Evolutionary conservation across 2,113 vertebrate species (phyloP), one percentile per base, ranked within the genome.

Genomic region (Pleuronectes platessa): DNA sequence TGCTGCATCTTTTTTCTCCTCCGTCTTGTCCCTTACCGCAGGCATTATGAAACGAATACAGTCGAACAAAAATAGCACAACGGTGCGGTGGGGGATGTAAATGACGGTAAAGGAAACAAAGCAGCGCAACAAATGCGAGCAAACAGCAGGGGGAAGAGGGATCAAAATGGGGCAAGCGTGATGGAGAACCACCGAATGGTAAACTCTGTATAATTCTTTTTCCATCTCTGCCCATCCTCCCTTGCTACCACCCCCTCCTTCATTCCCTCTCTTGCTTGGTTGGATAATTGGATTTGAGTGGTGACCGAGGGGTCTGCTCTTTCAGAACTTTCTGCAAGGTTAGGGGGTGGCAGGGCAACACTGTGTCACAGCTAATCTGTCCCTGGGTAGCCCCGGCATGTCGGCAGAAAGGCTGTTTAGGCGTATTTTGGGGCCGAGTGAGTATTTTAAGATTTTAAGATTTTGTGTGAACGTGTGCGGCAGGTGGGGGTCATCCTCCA

Each of bases 221-320:
- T 68, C 49, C 21, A 51, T 69, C 65, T 67, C 56, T 49, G 59
- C 55, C 71, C 37, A 75, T 75, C n/a, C 24, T 76, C 62, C 37
- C 45, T 61, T 66, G 40, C 73, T 59, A 60, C 63, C 47, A 23
- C 40, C 65, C 55, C 73, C 75, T 82, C 62, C 47, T 13, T 58
- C 53, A 62, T 66, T 60, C 76, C 31, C 71, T 79, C 68, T 66
- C 69, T 87, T 85, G 67, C 86, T 82, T 86, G 78, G 83, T 76
- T 89, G 74, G 82, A 79, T 92, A 91, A 93, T 91, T 93, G 89
- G 87, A 91, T 92, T 92, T 89, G 67, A 81, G 78, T 70, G 55
- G 80, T 77, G 81, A 84, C 80, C 84, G 70, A 78, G 59, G 84
- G 71, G 84, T 84, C 82, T 83, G 73, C 81, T 86, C 88, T 87